Evolutionary conservation across 2,113 vertebrate species (phyloP).

Genomic region (Cinclus cinclus): DNA sequence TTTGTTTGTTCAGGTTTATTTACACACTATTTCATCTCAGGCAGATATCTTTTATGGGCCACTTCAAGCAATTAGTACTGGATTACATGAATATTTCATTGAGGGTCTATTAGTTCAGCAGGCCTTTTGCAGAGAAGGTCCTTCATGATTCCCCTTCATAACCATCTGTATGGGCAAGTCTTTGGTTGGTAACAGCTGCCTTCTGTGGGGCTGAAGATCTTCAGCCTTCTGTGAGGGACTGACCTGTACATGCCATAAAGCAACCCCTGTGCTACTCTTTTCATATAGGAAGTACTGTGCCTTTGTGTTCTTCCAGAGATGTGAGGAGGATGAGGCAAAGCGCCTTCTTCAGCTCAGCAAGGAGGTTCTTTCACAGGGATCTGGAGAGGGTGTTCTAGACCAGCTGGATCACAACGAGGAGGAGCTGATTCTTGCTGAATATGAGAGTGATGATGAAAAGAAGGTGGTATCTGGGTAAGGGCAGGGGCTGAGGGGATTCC

Average conservation of each 20-base stretch:
- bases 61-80: not conserved
- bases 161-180: not conserved
- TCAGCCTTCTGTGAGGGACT: not conserved
- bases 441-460: conserved; percentile 91
- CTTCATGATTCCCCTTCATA: not conserved
- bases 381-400: not conserved
- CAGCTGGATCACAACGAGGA: conserved; percentile 79
- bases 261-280: not conserved
- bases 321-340: conserved; percentile 83
- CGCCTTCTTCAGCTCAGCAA: conserved; percentile 84
- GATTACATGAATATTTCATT: not conserved
- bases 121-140: not conserved
- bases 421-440: conserved; percentile 87
- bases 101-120: not conserved
- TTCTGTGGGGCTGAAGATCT: not conserved
- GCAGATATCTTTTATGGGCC: not conserved
- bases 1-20: not conserved
- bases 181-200: not conserved
- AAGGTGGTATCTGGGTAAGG: conserved; percentile 67
- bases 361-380: conserved; percentile 63
- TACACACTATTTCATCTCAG: not conserved
- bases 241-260: not conserved
- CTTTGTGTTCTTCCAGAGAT: conserved; percentile 67
- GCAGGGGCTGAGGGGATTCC: not conserved
- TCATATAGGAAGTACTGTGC: not conserved